These are phyloP conservation scores for Nowickia ferox DNA, from an alignment of 2,888 invertebrate species.

Conservation along the genomic window DNA sequence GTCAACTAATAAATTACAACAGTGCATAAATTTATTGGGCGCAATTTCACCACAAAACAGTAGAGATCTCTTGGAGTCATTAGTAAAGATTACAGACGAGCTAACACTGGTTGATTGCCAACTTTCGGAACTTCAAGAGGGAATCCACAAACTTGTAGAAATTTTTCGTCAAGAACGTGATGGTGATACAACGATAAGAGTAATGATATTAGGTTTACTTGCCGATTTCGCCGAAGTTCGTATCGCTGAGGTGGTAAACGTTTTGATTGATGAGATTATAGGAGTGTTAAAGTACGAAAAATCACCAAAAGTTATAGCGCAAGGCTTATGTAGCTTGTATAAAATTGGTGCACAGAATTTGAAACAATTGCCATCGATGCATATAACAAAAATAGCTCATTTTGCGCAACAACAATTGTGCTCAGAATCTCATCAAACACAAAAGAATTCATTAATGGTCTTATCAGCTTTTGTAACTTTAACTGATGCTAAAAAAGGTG, in stretches of 20 bases:
- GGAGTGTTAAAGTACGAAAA: slow-evolving; percentile 80
- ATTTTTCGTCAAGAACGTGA: slow-evolving; percentile 80
- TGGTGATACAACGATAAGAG: slow-evolving; percentile 79
- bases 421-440: slow-evolving; percentile 81
- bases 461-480: slow-evolving; percentile 80
- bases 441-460: slow-evolving; percentile 81
- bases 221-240: slow-evolving; percentile 79
- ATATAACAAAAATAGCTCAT: slow-evolving; percentile 80
- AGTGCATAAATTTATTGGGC: slow-evolving; percentile 75
- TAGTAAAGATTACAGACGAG: slow-evolving; percentile 81
- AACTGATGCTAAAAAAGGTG: slow-evolving; percentile 85
- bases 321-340: slow-evolving; percentile 81
- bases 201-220: slow-evolving; percentile 79
- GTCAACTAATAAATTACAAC: slow-evolving; percentile 73
- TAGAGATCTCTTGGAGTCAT: slow-evolving; percentile 79
- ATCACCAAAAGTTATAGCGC: slow-evolving; percentile 82
- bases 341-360: slow-evolving; percentile 79
- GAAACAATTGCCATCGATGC: slow-evolving; percentile 77
- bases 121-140: slow-evolving; percentile 78
- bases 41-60: slow-evolving; percentile 64
- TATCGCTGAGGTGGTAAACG: slow-evolving; percentile 77
- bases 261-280: slow-evolving; percentile 81
- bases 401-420: slow-evolving; percentile 81
- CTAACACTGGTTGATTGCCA: slow-evolving; percentile 77
- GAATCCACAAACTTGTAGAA: slow-evolving; percentile 78